Evolutionary conservation across 2,113 vertebrate genomes (phyloP).

Genomic region (Lophura nycthemera): DNA sequence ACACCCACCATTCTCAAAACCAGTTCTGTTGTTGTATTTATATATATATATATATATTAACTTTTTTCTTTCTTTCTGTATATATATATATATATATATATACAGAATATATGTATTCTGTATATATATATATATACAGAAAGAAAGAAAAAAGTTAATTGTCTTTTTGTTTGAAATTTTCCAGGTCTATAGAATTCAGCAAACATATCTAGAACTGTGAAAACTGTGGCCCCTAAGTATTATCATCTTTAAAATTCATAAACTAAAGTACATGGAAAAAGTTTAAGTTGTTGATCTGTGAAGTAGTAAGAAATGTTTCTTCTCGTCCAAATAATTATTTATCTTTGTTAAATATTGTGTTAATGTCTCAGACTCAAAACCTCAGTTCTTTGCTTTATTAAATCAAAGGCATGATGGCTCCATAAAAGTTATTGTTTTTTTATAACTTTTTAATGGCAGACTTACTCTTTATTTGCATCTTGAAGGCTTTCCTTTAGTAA

Average conservation of each 20-base stretch:
- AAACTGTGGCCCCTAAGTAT: neutral
- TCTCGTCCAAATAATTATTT: constrained; percentile 34
- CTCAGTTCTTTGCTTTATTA: neutral
- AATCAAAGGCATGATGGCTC: constrained; percentile 38
- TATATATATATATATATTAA: neutral
- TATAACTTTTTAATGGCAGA: constrained; percentile 51
- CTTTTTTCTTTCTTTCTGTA: too few species aligned
- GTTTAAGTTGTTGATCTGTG: constrained; percentile 6
- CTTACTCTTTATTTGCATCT: constrained; percentile 6
- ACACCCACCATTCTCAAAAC: constrained; percentile 15
- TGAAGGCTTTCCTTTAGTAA: constrained; percentile 2
- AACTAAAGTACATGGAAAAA: constrained; percentile 40
- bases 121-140: neutral
- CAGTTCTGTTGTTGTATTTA: neutral
- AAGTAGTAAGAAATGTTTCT: constrained; percentile 10
- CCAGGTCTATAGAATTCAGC: neutral
- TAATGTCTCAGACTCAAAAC: neutral
- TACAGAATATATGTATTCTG: too few species aligned
- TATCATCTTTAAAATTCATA: constrained; percentile 59
- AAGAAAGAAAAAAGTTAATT: neutral
- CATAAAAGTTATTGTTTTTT: constrained; percentile 54
- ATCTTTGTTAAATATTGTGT: constrained; percentile 45
- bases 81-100: too few species aligned
- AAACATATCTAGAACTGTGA: neutral
- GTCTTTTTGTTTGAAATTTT: neutral